Conservation (phyloP, 2,888 invertebrate species). For the Cheilosia variabilis region DNA sequence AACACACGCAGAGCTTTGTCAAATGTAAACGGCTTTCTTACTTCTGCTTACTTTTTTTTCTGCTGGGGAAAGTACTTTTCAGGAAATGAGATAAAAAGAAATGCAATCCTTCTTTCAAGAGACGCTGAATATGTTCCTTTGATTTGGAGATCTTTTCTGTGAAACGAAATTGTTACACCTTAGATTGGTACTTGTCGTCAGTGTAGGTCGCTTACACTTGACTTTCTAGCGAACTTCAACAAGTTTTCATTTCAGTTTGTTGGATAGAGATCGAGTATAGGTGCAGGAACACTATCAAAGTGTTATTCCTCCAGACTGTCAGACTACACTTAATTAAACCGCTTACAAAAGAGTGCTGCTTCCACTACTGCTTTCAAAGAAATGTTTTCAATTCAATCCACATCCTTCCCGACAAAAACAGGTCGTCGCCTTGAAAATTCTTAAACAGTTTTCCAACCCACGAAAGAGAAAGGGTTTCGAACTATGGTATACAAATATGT, state of each 20-base stretch:
- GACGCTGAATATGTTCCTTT: slow-evolving; percentile 19
- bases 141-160: slow-evolving; percentile 11
- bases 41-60: not conserved
- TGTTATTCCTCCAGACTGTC: too few species aligned
- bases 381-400: too few species aligned
- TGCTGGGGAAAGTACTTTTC: slow-evolving; percentile 14
- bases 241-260: not conserved
- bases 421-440: too few species aligned
- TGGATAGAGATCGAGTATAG: not conserved
- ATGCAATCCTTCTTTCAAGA: slow-evolving; percentile 34
- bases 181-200: slow-evolving; percentile 6
- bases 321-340: too few species aligned
- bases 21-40: slow-evolving; percentile 6
- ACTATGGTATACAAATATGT: not conserved
- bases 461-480: not conserved
- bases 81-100: slow-evolving; percentile 54
- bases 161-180: slow-evolving; percentile 27
- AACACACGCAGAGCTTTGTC: slow-evolving; percentile 46
- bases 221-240: not conserved
- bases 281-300: too few species aligned
- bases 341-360: too few species aligned
- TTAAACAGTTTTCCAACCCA: not conserved
- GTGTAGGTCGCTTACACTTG: not conserved
- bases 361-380: too few species aligned
- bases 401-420: too few species aligned